A percentile compares a stretch with the other conserved stretches of the same genome.
phyloP scores from a whole-genome alignment of 2,888 invertebrate species.

The Bugulina stolonifera region DNA sequence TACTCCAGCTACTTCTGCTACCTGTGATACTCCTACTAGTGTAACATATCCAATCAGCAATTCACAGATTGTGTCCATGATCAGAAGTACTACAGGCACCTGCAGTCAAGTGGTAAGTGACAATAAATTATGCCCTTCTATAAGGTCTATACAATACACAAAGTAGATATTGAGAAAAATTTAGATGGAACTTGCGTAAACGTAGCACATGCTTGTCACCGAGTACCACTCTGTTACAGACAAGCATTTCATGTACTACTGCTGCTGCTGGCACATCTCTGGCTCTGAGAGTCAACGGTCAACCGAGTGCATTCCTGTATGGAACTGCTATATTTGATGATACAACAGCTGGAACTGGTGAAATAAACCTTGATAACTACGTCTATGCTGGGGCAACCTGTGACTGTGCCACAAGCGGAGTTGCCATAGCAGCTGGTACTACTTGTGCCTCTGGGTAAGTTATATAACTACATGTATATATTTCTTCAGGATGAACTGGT shows the following conservation, averaged over 20 bases:
- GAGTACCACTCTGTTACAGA: background rate
- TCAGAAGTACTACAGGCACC: background rate
- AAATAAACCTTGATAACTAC: background rate
- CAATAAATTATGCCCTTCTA: background rate
- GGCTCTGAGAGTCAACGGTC: slow-evolving; percentile 15
- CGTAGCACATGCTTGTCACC: too few relatives aligned
- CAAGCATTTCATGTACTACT: background rate
- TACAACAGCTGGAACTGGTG: background rate
- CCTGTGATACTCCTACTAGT: background rate
- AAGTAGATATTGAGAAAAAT: too few relatives aligned
- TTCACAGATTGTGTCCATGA: slow-evolving; percentile 14
- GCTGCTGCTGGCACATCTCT: background rate
- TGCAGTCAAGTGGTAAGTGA: background rate
- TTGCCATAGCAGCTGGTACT: background rate
- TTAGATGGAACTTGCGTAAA: too few relatives aligned
- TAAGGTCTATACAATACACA: too few relatives aligned
- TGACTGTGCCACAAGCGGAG: background rate
- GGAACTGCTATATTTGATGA: background rate
- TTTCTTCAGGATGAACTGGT: background rate
- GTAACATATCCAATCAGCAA: slow-evolving; percentile 6
- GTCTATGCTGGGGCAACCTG: background rate
- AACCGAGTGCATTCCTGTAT: slow-evolving; percentile 3
- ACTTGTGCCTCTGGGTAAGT: background rate
- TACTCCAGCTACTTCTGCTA: background rate
- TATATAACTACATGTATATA: background rate